Evolutionary conservation across 2,888 invertebrate genomes (phyloP), one percentile per base, ranked within the genome.

Genomic region (Creontiades dilutus): DNA sequence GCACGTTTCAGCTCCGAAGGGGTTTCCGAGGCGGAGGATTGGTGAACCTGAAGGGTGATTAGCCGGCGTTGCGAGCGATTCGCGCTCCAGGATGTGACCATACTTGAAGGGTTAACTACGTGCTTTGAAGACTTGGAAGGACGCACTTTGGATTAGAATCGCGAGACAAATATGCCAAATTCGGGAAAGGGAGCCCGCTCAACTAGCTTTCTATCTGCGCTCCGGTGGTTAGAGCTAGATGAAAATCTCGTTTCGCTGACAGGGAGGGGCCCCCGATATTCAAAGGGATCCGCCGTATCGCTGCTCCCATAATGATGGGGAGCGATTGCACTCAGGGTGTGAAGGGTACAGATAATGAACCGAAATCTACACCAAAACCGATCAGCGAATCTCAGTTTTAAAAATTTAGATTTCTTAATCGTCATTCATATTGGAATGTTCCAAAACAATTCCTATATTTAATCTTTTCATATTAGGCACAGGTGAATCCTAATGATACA

Each of bases 51-150:
- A n/a, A 68, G 68, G 19, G 86, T 47, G 47, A 86, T 86, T 86
- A 75, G 86, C 75, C 37, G 14, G 27, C 23, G 47, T 75, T 86
- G 47, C 23, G 82, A 19, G 75, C 68, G 86, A 85, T 85, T 85
- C 85, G 55, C 37, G 23, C 16, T 85, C 27, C 37, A 52, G 55
- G 28, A 88, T 88, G 78, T 78, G 88, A 88, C 88, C 80, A 88
- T 55, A 88, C 88, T 88, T 88, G 78, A 55, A 76, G 52, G 27
- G 78, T 28, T 80, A 80, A 80, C 80, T 88, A 88, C 88, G 88
- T 88, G 88, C 88, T 88, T 80, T 88, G 88, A 88, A 86, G 86
- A 86, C 86, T 23, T 46, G 12, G 16, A 55, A 14, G 55, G 28
- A 61, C n/a, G 52, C 86, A n/a, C 68, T 37, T 47, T 55, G 61